Percentiles rank a stretch among this genome's conserved stretches.
Evolutionary conservation across 2,888 invertebrate species (phyloP).

Genomic region (Seira musarum): DNA sequence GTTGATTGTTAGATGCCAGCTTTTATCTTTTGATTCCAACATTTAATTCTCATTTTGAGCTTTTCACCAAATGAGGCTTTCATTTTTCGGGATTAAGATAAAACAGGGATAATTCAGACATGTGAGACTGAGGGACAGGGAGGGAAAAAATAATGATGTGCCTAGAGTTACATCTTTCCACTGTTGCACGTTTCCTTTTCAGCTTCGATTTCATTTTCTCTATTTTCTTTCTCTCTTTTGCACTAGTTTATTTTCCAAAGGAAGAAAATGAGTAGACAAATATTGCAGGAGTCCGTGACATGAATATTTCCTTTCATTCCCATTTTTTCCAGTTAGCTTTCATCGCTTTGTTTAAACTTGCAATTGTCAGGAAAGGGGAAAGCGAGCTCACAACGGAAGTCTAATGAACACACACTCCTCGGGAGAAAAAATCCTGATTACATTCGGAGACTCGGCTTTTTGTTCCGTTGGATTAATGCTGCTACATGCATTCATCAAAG

Average conservation of each 20-base stretch:
- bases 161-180: neutral
- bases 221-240: neutral
- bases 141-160: neutral
- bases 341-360: slow-evolving; percentile 42
- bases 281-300: slow-evolving; percentile 47
- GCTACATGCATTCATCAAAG: neutral
- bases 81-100: neutral
- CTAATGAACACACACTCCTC: slow-evolving; percentile 44
- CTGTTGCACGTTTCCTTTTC: slow-evolving; percentile 7
- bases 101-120: neutral
- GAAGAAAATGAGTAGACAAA: slow-evolving; percentile 47
- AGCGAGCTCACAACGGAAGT: slow-evolving; percentile 27
- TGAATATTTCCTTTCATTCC: slow-evolving; percentile 42
- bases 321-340: neutral
- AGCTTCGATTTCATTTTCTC: neutral
- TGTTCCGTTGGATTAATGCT: neutral
- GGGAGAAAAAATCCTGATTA: slow-evolving; percentile 28
- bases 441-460: neutral
- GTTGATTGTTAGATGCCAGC: neutral
- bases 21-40: neutral
- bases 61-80: neutral
- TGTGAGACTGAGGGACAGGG: neutral
- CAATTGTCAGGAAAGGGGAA: slow-evolving; percentile 42
- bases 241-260: neutral
- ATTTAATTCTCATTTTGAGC: neutral